Evolutionary conservation across 2,888 invertebrate genomes (phyloP), one percentile per base, ranked within the genome.

Genomic region (Aporophyla nigra): DNA sequence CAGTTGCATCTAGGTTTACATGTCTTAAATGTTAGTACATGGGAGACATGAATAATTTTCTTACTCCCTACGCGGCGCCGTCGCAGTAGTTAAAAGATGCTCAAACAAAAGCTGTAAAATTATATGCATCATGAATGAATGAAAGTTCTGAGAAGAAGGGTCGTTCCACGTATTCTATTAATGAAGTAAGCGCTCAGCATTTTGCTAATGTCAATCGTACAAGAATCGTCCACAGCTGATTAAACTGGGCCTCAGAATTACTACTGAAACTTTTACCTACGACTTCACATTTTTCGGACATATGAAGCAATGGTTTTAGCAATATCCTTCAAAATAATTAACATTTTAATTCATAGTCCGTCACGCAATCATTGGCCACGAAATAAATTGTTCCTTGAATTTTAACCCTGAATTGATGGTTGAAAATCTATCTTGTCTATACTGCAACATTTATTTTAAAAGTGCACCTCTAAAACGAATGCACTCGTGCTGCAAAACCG

Each of bases 401-500:
- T 24, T 40, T 9, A 16, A 27, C 62, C 24, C 40, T 40, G 7
- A 5, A 66, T 51, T 65, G 19, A 51, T 4, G 9, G 24, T 24
- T 5, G 14, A 33, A 69, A 40, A 9, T 49, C 24, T 51, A 40
- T 7, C 2, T 46, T 49, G 19, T 40, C 5, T 71, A 10, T 6
- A 10, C 1, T 16, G 21, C 14, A 53, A 7, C 5, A 24, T 16
- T 65, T 2, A 4, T 21, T 24, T 53, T 6, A 67, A 12, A 70
- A 83, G 66, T 78, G 54, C 56, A 79, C n/a, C 49, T 76, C 24
- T n/a, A 74, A 72, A 61, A 73, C 19, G 43, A 27, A 59, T 59
- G 19, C 54, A 2, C 19, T 87, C 82, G 78, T 88, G 87, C 51
- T 74, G 2, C 40, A 56, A 27, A 56, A 65, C 76, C 74, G 81